These are phyloP conservation scores for Pleuronectes platessa DNA, from an alignment of 2,113 vertebrate species.

Conservation along the genomic window DNA sequence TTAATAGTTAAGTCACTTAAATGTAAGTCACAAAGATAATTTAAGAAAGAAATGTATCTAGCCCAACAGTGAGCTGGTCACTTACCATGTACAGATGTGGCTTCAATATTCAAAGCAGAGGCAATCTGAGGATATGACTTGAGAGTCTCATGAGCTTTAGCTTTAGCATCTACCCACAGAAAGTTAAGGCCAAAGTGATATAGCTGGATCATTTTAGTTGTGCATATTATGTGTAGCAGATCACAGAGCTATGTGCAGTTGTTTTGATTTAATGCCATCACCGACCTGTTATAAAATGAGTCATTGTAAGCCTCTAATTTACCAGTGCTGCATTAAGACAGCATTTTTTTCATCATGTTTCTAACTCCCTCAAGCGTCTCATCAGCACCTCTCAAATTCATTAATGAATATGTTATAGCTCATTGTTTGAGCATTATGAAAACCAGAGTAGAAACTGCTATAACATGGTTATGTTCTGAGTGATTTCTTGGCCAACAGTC, in stretches of 20 bases:
- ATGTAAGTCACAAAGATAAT: constrained; percentile 51
- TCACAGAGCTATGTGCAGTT: not conserved
- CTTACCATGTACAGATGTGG: constrained; percentile 11
- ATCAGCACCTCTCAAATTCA: no score
- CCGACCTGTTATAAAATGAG: not conserved
- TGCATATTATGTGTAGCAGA: constrained; percentile 5
- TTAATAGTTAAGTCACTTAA: constrained; percentile 11
- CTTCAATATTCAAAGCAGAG: constrained; percentile 21
- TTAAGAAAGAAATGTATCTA: constrained; percentile 19
- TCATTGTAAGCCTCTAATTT: not conserved
- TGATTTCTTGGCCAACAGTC: not conserved
- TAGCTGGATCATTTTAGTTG: constrained; percentile 4
- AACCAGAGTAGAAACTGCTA: not conserved
- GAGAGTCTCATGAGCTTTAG: not conserved
- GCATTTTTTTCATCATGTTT: not conserved
- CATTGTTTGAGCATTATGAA: not conserved
- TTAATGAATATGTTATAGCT: not conserved
- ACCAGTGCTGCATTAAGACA: not conserved
- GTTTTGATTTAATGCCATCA: not conserved
- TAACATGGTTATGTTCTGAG: not conserved
- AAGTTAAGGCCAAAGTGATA: not conserved
- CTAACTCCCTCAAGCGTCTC: no score
- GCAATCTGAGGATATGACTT: constrained; percentile 4
- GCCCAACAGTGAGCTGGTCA: not conserved
- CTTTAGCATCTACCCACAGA: not conserved